phyloP scores from a whole-genome alignment of 2,797 vertebrate species.

The Gadopsis bispinosus region DNA sequence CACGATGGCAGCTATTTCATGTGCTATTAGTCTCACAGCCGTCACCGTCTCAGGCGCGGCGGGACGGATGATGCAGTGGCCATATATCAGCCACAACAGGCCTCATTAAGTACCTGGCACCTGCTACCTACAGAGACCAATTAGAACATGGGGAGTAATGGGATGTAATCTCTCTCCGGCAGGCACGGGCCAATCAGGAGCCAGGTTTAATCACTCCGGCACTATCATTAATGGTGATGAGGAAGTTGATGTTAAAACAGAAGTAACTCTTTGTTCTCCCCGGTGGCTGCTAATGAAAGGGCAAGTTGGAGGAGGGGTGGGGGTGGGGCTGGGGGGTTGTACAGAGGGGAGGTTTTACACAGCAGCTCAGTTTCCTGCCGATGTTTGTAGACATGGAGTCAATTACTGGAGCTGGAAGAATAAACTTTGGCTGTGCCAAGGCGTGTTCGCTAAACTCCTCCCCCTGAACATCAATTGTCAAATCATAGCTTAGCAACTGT shows the following conservation, averaged over 20 bases:
- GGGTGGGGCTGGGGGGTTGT: too few species aligned
- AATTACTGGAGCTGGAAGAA: neutral
- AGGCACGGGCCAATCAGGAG: conserved; percentile 63
- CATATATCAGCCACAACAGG: conserved; percentile 80
- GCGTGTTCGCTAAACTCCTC: too few species aligned
- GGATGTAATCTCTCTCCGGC: conserved; percentile 71
- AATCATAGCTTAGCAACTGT: too few species aligned
- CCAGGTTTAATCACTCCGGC: conserved; percentile 32
- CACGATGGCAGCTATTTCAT: conserved; percentile 46
- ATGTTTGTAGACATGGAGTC: neutral
- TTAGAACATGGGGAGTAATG: conserved; percentile 70
- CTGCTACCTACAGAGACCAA: conserved; percentile 78
- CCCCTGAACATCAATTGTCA: too few species aligned
- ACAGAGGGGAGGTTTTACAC: neutral
- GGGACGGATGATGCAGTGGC: conserved; percentile 42
- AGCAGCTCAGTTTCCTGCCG: neutral
- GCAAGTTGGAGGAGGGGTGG: neutral
- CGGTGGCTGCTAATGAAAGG: neutral
- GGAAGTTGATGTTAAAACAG: conserved; percentile 16
- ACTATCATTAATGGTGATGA: conserved; percentile 39
- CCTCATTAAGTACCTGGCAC: conserved; percentile 82
- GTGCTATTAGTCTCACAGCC: conserved; percentile 51
- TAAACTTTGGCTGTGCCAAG: neutral
- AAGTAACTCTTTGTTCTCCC: conserved; percentile 17
- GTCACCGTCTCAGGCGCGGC: conserved; percentile 43